These are phyloP conservation scores for Geotrupes spiniger DNA, from an alignment of 2,888 invertebrate species.

Conservation along the genomic window DNA sequence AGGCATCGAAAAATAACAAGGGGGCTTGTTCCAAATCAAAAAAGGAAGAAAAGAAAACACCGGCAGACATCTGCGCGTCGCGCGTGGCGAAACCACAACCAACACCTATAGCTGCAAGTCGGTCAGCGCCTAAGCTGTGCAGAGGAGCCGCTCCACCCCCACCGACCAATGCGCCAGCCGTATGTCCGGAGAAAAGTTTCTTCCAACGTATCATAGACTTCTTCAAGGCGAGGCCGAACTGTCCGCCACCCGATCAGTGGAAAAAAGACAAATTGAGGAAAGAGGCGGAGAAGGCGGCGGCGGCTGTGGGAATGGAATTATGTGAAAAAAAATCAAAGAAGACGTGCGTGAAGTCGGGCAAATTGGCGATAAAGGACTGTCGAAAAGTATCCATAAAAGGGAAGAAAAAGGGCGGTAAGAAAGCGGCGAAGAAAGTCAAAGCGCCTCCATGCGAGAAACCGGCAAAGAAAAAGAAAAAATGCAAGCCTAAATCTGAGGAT, in stretches of 20 bases:
- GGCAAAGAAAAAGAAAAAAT: neutral
- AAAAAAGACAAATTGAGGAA: conserved; percentile 34
- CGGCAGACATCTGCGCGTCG: neutral
- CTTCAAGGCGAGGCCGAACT: conserved; percentile 41
- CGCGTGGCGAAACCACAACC: neutral
- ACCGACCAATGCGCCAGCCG: neutral
- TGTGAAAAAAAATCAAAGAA: conserved; percentile 27
- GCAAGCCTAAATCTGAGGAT: neutral
- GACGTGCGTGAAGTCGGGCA: conserved; percentile 8
- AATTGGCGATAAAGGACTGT: conserved; percentile 3
- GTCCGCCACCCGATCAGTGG: conserved; percentile 41
- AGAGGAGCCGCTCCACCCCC: neutral
- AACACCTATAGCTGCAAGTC: neutral
- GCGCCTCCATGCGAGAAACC: conserved; percentile 1
- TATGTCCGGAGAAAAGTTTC: conserved; percentile 22
- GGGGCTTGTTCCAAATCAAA: too few relatives aligned
- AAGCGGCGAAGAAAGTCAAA: neutral
- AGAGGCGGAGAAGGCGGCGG: conserved; percentile 40
- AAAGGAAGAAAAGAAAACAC: conserved; percentile 3
- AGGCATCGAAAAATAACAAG: too few relatives aligned
- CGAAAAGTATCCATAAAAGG: neutral
- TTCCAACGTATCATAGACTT: conserved; percentile 38
- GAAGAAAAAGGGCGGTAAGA: neutral
- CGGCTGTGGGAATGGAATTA: conserved; percentile 38
- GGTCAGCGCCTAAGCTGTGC: neutral